Evolutionary conservation across 2,888 invertebrate species (phyloP), one percentile per base, ranked within the genome.

Genomic region (Teleogryllus oceanicus): DNA sequence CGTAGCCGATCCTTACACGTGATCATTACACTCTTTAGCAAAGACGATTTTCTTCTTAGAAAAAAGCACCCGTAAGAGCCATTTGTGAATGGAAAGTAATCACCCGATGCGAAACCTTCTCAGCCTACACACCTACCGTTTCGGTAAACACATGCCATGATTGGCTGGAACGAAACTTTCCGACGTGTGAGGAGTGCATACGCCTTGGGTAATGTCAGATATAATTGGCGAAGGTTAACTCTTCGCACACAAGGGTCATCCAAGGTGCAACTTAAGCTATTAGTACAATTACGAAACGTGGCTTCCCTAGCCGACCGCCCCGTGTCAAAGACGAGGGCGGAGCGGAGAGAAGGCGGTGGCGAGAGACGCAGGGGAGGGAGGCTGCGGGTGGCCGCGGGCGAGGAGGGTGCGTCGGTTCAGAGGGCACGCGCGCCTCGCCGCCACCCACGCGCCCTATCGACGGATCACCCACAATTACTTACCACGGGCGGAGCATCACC

Each of bases 51-150:
- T 18, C 62, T 62, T 62, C 62, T 16, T 18, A 16, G 18, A 62
- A 16, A 62, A 62, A 62, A 62, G 2, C 62, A 62, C 13, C 13
- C 62, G 62, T 18, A 18, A 18, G 18, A 13, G 62, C 18, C 18
- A 62, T 62, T 62, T 62, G 62, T 62, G 62, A 62, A 62, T 62
- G 62, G 62, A 62, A 62, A 62, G 62, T 16, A 62, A 62, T 62
- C 24, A 37, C 24, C 24, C 24, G 24, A 37, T 37, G 24, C 24
- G 24, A 37, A 37, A 37, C 62, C 62, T 62, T 62, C 62, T 13
- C 13, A 62, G 62, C 18, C 62, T 62, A 62, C 62, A 62, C 62
- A 62, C 62, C 62, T 62, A 16, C 62, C 62, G 62, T 62, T 62
- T 62, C 62, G 62, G 62, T 62, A 62, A 62, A 62, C 62, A 62